These are phyloP conservation scores for Austrofundulus limnaeus DNA, from an alignment of 2,113 vertebrate species.

Conservation along the genomic window DNA sequence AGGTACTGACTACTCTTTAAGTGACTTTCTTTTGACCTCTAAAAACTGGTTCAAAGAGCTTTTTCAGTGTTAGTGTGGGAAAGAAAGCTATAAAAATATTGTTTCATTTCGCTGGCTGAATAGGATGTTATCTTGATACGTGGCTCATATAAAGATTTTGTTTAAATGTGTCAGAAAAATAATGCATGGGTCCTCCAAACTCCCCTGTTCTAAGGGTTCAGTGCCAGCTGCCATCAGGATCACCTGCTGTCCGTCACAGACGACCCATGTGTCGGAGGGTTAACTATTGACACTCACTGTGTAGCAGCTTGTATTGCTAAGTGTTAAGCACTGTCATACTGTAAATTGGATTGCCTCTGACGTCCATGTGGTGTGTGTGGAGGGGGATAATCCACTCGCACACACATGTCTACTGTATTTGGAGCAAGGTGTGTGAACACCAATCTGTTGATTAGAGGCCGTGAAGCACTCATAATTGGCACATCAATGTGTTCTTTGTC, in stretches of 20 bases:
- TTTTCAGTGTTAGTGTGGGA: no score
- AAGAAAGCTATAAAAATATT: no score
- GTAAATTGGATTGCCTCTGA: slow-evolving; percentile 68
- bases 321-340: slow-evolving; percentile 45
- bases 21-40: no score
- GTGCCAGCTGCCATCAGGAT: neutral
- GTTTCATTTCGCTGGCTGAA: no score
- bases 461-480: slow-evolving; percentile 48
- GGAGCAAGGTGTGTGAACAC: slow-evolving; percentile 41
- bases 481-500: slow-evolving; percentile 56
- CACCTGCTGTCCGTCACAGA: neutral
- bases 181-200: neutral
- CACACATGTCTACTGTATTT: slow-evolving; percentile 22
- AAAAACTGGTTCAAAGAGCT: neutral
- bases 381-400: slow-evolving; percentile 55
- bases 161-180: neutral
- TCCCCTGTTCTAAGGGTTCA: neutral
- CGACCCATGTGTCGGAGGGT: neutral
- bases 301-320: slow-evolving; percentile 30
- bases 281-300: slow-evolving; percentile 14
- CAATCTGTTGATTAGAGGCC: slow-evolving; percentile 49
- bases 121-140: neutral
- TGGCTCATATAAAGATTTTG: neutral
- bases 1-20: neutral
- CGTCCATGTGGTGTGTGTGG: slow-evolving; percentile 64